Conservation (phyloP, 2,888 invertebrate genomes). For the Drosophila algonquin region DNA sequence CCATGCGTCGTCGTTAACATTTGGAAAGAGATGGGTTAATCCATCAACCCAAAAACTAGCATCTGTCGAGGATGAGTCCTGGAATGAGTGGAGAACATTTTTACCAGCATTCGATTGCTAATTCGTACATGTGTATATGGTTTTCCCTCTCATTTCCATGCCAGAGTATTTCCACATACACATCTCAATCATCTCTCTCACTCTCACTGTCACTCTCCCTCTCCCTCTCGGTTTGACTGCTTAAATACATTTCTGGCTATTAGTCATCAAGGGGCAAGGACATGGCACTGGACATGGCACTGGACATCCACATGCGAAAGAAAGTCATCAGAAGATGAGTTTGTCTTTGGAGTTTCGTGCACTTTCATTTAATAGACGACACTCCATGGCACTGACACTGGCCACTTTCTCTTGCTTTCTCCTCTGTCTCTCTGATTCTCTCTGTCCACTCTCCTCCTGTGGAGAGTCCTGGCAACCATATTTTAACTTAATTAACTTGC, state of each 20-base stretch:
- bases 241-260: constrained; percentile 43
- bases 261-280: constrained; percentile 44
- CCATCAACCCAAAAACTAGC: too few relatives aligned
- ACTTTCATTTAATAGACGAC: constrained; percentile 50
- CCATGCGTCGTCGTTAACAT: too few relatives aligned
- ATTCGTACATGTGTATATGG: too few relatives aligned
- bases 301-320: constrained; percentile 6
- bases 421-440: not conserved
- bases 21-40: too few relatives aligned
- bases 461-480: constrained; percentile 45
- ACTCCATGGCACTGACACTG: not conserved
- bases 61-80: too few relatives aligned
- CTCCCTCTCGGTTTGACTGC: constrained; percentile 3
- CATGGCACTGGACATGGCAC: constrained; percentile 24
- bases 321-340: constrained; percentile 25
- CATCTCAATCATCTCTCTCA: not conserved
- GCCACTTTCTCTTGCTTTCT: too few relatives aligned
- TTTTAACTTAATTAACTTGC: constrained; percentile 70
- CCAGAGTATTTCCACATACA: too few relatives aligned
- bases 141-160: too few relatives aligned
- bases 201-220: not conserved
- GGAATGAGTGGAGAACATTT: too few relatives aligned
- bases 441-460: not conserved
- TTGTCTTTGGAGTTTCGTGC: constrained; percentile 50
- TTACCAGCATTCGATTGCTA: too few relatives aligned